phyloP scores from a whole-genome alignment of 2,888 invertebrate species.

The Adela reaumurella region DNA sequence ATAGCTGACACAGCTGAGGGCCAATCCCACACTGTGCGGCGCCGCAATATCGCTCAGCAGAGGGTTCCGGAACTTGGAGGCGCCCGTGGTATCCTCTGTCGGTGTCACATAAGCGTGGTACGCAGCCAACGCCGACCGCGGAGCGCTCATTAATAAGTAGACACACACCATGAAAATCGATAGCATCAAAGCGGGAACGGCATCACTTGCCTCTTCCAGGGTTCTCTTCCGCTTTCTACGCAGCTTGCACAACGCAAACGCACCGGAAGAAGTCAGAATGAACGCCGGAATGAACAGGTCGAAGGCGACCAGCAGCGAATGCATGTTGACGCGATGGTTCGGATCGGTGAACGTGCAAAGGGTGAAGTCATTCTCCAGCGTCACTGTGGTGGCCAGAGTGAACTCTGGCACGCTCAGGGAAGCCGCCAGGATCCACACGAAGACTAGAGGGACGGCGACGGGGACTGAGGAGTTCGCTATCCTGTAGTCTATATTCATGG shows the following conservation, averaged over 20 bases:
- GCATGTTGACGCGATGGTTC: conserved; percentile 41
- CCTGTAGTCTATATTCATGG: conserved; percentile 53
- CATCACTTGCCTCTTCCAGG: conserved; percentile 23
- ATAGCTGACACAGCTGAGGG: conserved; percentile 26
- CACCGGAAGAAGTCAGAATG: conserved; percentile 26
- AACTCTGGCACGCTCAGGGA: conserved; percentile 60
- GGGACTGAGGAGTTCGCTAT: conserved; percentile 38
- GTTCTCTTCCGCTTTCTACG: conserved; percentile 22
- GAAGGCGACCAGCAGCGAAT: conserved; percentile 35
- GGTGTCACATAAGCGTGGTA: conserved; percentile 28
- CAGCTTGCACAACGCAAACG: conserved; percentile 29
- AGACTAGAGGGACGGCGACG: conserved; percentile 48
- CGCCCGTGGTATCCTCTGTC: conserved; percentile 17
- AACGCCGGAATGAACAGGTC: conserved; percentile 35
- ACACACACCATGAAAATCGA: conserved; percentile 33
- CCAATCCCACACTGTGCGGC: conserved; percentile 22
- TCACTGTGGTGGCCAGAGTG: conserved; percentile 45
- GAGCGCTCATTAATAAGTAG: conserved; percentile 30
- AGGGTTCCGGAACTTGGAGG: conserved; percentile 14
- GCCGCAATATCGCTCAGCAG: conserved; percentile 17
- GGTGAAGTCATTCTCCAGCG: conserved; percentile 27
- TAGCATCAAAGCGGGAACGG: conserved; percentile 30
- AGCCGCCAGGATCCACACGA: conserved; percentile 56
- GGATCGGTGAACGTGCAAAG: conserved; percentile 52
- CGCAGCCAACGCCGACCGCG: conserved; percentile 29